phyloP scores from a whole-genome alignment of 2,797 vertebrate genomes.

The Ctenopoma multispine region DNA sequence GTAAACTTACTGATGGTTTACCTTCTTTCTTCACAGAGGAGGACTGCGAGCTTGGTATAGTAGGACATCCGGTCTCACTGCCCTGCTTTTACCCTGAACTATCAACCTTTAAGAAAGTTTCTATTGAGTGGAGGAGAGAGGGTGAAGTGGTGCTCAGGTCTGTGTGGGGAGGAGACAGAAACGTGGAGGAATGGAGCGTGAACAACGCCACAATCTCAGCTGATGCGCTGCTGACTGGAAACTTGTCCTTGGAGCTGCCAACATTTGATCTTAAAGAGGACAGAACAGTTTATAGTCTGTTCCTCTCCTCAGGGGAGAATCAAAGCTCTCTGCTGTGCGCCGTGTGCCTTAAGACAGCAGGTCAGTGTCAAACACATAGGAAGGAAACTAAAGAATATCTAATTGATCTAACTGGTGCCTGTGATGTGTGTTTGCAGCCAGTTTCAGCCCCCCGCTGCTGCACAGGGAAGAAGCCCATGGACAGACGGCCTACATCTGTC shows the following conservation, averaged over 20 bases:
- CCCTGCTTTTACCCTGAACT: constrained; percentile 66
- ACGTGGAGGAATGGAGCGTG: constrained; percentile 35
- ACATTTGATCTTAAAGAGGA: constrained; percentile 36
- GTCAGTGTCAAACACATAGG: constrained; percentile 54
- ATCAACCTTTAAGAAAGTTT: constrained; percentile 42
- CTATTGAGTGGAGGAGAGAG: constrained; percentile 74
- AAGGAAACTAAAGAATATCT: background rate
- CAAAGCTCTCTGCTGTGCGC: constrained; percentile 59
- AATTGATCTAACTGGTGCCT: background rate
- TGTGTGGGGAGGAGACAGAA: constrained; percentile 43
- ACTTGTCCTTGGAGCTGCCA: constrained; percentile 74
- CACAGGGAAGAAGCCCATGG: constrained; percentile 25
- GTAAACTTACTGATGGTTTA: background rate
- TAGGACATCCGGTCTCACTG: constrained; percentile 55
- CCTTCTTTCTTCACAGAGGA: constrained; percentile 44
- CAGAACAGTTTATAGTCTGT: constrained; percentile 54
- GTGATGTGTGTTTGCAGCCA: constrained; percentile 52
- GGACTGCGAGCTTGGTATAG: constrained; percentile 64
- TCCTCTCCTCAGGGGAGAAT: constrained; percentile 44
- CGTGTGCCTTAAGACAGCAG: constrained; percentile 74
- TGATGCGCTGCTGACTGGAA: constrained; percentile 50
- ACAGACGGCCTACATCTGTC: constrained; percentile 67
- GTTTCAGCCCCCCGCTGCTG: constrained; percentile 72
- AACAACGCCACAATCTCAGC: constrained; percentile 41
- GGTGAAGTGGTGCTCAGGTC: constrained; percentile 61